Percentiles rank a stretch among this genome's conserved stretches.
Evolutionary conservation across 2,113 vertebrate genomes (phyloP).

Genomic region (Ammodytes dubius): DNA sequence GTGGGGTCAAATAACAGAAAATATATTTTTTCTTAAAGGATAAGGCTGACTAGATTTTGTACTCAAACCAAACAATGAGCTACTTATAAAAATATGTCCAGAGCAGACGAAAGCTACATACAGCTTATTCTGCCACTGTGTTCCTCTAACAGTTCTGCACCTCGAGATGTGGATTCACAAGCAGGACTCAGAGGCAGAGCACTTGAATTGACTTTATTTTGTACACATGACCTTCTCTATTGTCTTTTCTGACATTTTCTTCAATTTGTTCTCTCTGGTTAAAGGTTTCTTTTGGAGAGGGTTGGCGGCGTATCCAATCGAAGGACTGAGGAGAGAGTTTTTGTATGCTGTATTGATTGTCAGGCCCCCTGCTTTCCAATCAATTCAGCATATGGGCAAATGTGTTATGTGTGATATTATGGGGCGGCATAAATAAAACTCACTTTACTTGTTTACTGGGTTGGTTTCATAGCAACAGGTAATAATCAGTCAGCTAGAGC

Average conservation of each 20-base stretch:
- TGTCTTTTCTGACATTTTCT: too few relatives aligned
- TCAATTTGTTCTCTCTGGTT: too few relatives aligned
- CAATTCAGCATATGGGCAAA: too few relatives aligned
- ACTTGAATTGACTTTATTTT: background rate
- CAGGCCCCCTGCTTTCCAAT: too few relatives aligned
- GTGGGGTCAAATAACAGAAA: background rate
- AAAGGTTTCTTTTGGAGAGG: too few relatives aligned
- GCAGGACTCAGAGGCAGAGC: conserved; percentile 1
- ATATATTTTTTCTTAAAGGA: background rate
- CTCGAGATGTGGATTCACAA: background rate
- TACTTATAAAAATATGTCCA: background rate
- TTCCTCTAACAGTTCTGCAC: background rate
- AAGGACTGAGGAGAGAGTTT: too few relatives aligned
- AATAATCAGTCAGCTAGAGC: background rate
- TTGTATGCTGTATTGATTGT: too few relatives aligned
- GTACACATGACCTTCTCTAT: too few relatives aligned
- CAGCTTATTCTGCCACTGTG: background rate
- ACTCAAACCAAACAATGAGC: background rate
- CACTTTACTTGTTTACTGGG: conserved; percentile 1
- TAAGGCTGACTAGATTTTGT: background rate
- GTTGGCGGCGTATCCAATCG: too few relatives aligned
- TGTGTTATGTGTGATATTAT: too few relatives aligned
- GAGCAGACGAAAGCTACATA: background rate
- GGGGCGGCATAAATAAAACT: too few relatives aligned
- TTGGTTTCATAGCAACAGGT: background rate